Evolutionary conservation across 2,113 vertebrate genomes (phyloP).

Genomic region (Panurus biarmicus): DNA sequence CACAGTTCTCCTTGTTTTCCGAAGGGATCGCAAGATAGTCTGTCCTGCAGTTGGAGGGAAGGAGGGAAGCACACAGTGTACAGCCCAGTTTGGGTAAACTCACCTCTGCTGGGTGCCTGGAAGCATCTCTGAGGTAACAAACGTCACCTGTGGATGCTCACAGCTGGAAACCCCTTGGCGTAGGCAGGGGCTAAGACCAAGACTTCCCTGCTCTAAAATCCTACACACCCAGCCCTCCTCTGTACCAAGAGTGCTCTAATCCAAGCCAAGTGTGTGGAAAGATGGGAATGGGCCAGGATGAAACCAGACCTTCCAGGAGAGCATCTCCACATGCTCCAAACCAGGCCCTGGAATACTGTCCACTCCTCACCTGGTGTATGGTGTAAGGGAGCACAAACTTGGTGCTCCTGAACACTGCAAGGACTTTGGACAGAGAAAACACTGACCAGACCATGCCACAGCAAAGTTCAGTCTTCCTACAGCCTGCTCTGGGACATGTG

Average conservation of each 20-base stretch:
- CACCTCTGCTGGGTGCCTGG: not conserved
- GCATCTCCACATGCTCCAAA: not conserved
- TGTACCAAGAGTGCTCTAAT: not conserved
- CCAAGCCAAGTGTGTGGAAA: not conserved
- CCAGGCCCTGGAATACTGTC: accelerated
- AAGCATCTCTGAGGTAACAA: not conserved
- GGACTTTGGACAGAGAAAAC: not conserved
- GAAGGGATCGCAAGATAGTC: slow-evolving; percentile 95
- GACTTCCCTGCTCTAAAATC: not conserved
- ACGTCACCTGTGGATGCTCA: accelerated
- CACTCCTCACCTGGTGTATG: accelerated
- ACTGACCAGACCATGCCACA: accelerated
- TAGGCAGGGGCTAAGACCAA: not conserved
- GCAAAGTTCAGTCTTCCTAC: not conserved
- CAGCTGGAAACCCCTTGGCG: not conserved
- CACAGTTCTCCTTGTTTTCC: slow-evolving; percentile 89
- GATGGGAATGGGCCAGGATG: not conserved
- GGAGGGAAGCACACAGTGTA: not conserved
- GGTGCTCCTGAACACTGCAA: not conserved
- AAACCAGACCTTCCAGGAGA: not conserved
- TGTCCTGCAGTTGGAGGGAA: slow-evolving; percentile 74
- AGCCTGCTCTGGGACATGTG: not conserved
- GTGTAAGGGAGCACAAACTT: not conserved
- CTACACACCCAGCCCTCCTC: not conserved
- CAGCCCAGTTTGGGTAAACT: not conserved